Evolutionary conservation across 2,888 invertebrate genomes (phyloP).

Genomic region (Xylocampa areola): DNA sequence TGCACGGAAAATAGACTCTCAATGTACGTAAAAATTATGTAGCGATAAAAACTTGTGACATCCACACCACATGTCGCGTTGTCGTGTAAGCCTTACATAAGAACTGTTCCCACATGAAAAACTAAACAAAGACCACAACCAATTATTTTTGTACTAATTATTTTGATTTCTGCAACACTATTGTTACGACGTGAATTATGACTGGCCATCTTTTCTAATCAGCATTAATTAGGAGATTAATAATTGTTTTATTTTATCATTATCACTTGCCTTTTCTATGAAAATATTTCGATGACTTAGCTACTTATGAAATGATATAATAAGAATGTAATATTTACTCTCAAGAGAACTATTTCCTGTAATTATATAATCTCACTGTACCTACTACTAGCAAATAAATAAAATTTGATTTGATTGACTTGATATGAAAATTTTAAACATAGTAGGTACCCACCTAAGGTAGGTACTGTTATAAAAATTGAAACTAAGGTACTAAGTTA

Average conservation of each 20-base stretch:
- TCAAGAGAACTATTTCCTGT: too few species aligned
- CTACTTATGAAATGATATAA: too few species aligned
- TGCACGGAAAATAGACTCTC: slow-evolving; percentile 8
- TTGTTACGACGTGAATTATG: slow-evolving; percentile 45
- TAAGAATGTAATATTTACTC: too few species aligned
- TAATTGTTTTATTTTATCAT: slow-evolving; percentile 1
- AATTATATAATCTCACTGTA: too few species aligned
- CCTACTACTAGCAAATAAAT: too few species aligned
- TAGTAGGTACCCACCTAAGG: too few species aligned
- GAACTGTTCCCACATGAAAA: slow-evolving; percentile 48
- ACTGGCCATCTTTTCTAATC: slow-evolving; percentile 23
- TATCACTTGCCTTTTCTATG: slow-evolving; percentile 10
- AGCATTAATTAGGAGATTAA: slow-evolving; percentile 6
- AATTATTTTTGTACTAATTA: slow-evolving; percentile 50
- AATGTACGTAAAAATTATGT: slow-evolving; percentile 12
- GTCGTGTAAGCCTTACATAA: slow-evolving; percentile 42
- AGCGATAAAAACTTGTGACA: slow-evolving; percentile 30
- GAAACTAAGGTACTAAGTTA: too few species aligned
- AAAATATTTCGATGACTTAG: not conserved
- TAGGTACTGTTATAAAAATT: too few species aligned
- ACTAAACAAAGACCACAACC: slow-evolving; percentile 33
- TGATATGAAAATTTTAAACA: too few species aligned
- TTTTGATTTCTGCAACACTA: slow-evolving; percentile 34
- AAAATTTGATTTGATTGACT: too few species aligned
- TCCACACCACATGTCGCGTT: slow-evolving; percentile 17